These are phyloP conservation scores for Macrosoma leucophasiata DNA, from an alignment of 2,888 invertebrate genomes.

Conservation along the genomic window DNA sequence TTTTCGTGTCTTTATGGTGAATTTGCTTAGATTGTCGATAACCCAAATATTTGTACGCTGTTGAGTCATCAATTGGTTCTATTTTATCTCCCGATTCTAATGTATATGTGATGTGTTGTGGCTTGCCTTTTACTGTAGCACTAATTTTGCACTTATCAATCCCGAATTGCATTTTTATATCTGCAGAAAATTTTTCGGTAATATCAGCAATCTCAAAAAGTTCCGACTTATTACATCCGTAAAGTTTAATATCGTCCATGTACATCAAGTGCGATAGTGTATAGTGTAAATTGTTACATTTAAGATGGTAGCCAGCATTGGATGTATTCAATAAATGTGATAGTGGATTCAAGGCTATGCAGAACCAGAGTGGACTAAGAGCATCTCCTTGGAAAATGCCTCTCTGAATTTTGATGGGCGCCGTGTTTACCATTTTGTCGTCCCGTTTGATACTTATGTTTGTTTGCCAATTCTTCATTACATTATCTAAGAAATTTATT, in stretches of 20 bases:
- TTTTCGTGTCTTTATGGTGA: slow-evolving; percentile 1
- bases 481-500: background rate
- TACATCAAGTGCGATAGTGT: slow-evolving; percentile 6
- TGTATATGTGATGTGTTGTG: background rate
- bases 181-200: slow-evolving; percentile 8
- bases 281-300: background rate
- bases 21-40: background rate
- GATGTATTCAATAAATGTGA: slow-evolving; percentile 5
- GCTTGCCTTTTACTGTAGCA: slow-evolving; percentile 8
- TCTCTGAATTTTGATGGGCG: background rate
- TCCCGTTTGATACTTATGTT: too few species aligned
- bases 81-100: background rate
- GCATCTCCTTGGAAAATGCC: slow-evolving; percentile 11
- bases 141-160: slow-evolving; percentile 17
- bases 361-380: slow-evolving; percentile 12
- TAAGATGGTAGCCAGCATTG: slow-evolving; percentile 11
- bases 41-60: slow-evolving; percentile 4
- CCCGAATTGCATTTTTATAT: slow-evolving; percentile 19
- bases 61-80: background rate
- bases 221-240: slow-evolving; percentile 5
- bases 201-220: slow-evolving; percentile 1
- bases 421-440: too few species aligned
- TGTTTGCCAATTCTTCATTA: background rate
- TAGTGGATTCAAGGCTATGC: slow-evolving; percentile 10
- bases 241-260: slow-evolving; percentile 16